Evolutionary conservation across 1,140 invertebrate species (phyloP), one percentile per base, ranked within the genome.

Genomic region (Leucophenga varia): DNA sequence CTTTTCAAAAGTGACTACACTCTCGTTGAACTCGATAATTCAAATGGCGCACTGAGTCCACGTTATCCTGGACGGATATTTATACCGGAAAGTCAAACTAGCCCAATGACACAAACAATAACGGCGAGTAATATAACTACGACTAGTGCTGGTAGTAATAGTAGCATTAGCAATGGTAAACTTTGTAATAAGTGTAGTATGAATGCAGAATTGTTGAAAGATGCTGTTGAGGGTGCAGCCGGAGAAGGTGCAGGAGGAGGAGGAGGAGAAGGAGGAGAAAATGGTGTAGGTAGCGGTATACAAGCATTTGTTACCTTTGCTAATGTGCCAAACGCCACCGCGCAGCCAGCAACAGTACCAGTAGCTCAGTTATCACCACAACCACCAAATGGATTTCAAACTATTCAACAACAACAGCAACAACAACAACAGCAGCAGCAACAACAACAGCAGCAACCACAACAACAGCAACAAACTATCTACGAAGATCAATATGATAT

Each of bases 51-150:
- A 57, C 72, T 89, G 13, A 84, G 85, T 74, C 76, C 79, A 46
- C 82, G 86, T 59, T 90, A 89, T 74, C 88, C 87, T 13, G 81
- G 80, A 57, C 81, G 83, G 47, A 75, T 90, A 25, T 79, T 88
- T 19, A 79, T 89, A 52, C 75, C 86, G n/a, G 84, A 88, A 57
- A 78, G 81, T 63, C 85, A 87, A 32, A 18, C 34, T 22, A 31
- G 40, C 12, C 60, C 67, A 41, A 73, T 47, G 39, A 5, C 49
- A 21, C 40, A 35, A 1, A 47, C 25, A 13, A 12, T 18, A 18
- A 42, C 21, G 4, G 39, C 38, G 31, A 47, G 37, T 22, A 21
- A 21, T 16, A 32, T 32, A 22, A 46, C 14, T 35, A 31, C n/a
- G n/a, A n/a, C n/a, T n/a, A n/a, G n/a, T n/a, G n/a, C n/a, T n/a